Percentiles rank a stretch among this genome's conserved stretches.
Evolutionary conservation across 92 coral and sea anemone genomes (phyloP).

Genomic region (Siderastrea radians): DNA sequence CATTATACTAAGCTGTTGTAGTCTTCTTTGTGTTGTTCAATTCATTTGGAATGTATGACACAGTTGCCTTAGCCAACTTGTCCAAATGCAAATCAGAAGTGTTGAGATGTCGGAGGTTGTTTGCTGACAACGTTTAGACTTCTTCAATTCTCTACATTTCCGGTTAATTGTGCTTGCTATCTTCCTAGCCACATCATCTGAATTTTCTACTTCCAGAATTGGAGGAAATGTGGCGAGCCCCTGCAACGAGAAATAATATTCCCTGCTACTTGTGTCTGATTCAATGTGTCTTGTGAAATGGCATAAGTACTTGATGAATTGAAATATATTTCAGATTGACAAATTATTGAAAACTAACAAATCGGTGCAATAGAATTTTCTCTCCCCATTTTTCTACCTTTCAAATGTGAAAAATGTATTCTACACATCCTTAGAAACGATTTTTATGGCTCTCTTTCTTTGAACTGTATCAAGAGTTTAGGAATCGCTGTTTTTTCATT

Average conservation of each 20-base stretch:
- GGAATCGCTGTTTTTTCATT: background rate
- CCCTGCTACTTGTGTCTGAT: background rate
- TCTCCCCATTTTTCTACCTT: conserved; percentile 11
- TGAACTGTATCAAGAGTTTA: background rate
- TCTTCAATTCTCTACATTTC: conserved; percentile 19
- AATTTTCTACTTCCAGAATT: conserved; percentile 2
- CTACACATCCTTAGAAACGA: background rate
- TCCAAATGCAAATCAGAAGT: too few species aligned
- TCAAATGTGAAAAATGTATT: background rate
- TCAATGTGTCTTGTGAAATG: background rate
- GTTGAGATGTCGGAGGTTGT: too few species aligned
- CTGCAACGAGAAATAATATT: conserved; percentile 8
- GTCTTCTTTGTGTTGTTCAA: too few species aligned
- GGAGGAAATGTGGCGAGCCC: conserved; percentile 6
- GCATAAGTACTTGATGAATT: background rate
- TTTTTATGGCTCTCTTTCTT: background rate
- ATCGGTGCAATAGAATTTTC: background rate
- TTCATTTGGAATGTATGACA: too few species aligned
- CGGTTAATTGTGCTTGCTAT: conserved; percentile 11
- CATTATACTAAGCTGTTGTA: too few species aligned
- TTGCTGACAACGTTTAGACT: background rate
- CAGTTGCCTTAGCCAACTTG: too few species aligned
- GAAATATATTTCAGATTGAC: background rate
- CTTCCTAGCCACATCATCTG: conserved; percentile 13
- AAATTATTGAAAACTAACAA: background rate